Percentiles rank a stretch among this genome's conserved stretches.
Conservation (phyloP, 2,797 vertebrate genomes). For the Micropoecilia bifurca region DNA sequence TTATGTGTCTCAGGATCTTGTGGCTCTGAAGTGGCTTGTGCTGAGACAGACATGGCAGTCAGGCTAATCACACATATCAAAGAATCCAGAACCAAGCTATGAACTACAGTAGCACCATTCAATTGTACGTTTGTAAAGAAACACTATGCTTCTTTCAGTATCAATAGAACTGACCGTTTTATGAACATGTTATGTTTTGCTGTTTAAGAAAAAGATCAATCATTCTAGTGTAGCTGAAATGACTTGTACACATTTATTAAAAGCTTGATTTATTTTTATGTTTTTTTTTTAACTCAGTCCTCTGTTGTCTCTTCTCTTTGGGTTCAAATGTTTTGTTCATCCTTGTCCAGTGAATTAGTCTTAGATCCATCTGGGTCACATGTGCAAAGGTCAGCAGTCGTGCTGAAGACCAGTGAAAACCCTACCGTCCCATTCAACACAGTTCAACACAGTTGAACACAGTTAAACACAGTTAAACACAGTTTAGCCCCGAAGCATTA, state of each 20-base stretch:
- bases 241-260: not conserved
- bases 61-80: slow-evolving; percentile 56
- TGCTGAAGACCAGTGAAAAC: not conserved
- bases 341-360: not conserved
- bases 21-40: slow-evolving; percentile 37
- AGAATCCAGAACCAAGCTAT: slow-evolving; percentile 13
- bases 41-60: slow-evolving; percentile 48
- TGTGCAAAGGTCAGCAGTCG: not conserved
- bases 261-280: not conserved
- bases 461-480: too few relatives aligned
- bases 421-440: not conserved
- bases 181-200: not conserved
- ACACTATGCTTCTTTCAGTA: slow-evolving; percentile 6
- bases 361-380: not conserved
- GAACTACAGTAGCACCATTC: slow-evolving; percentile 1
- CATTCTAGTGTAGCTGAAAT: not conserved
- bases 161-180: not conserved
- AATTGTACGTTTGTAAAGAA: slow-evolving; percentile 16
- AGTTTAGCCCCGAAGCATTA: not conserved
- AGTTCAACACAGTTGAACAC: too few relatives aligned
- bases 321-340: not conserved
- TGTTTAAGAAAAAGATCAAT: not conserved
- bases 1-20: slow-evolving; percentile 31
- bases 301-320: not conserved
- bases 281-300: not conserved